A percentile compares a stretch with the other conserved stretches of the same genome.
Conservation (phyloP, 2,888 invertebrate genomes). For the Geotrupes spiniger region DNA sequence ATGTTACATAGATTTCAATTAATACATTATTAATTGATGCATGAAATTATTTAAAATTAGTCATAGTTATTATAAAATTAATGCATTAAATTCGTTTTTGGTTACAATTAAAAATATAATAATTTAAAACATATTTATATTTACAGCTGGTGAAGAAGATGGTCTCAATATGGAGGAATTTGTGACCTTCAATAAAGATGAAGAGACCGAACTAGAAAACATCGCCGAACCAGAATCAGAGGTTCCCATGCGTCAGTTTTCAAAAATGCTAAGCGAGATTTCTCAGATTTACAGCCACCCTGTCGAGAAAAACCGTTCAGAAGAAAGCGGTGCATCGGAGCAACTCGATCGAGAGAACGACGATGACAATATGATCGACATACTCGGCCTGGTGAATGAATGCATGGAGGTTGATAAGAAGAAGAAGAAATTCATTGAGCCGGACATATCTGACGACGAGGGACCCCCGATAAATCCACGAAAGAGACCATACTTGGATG, state of each 20-base stretch:
- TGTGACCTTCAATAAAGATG: conserved; percentile 54
- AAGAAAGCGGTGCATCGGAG: conserved; percentile 16
- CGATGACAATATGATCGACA: conserved; percentile 29
- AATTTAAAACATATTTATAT: too few species aligned
- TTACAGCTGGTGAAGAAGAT: conserved; percentile 55
- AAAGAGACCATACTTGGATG: conserved; percentile 10
- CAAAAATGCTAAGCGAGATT: conserved; percentile 25
- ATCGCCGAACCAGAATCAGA: conserved; percentile 37
- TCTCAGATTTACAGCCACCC: conserved; percentile 23
- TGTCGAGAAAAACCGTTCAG: conserved; percentile 23
- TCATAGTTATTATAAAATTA: too few species aligned
- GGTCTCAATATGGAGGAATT: conserved; percentile 62
- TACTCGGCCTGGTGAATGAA: conserved; percentile 26
- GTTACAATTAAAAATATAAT: too few species aligned
- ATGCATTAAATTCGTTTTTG: too few species aligned
- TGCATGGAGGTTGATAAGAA: conserved; percentile 16
- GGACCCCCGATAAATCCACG: conserved; percentile 12
- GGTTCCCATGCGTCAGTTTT: conserved; percentile 38
- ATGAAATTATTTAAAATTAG: too few species aligned
- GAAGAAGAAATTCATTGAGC: conserved; percentile 34
- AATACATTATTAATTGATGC: too few species aligned
- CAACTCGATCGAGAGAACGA: conserved; percentile 31
- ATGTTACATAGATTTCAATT: too few species aligned
- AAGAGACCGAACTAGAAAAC: conserved; percentile 38
- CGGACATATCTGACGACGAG: conserved; percentile 36